Base-by-base conservation (phyloP, 2,797 vertebrate genomes). In the Synaphobranchus kaupii region DNA sequence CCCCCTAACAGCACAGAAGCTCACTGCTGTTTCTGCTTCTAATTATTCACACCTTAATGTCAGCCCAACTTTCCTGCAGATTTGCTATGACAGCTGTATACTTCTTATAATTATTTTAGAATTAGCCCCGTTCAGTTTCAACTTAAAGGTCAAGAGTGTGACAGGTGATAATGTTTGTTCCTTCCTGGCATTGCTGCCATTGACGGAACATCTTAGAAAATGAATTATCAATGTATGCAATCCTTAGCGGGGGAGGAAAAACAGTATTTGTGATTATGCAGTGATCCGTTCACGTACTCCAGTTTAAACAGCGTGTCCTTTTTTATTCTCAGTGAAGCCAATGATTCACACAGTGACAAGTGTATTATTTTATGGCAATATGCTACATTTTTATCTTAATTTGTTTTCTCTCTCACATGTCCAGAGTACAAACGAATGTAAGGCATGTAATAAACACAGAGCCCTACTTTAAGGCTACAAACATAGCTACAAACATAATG, bases 41-140 rank as follows among this genome's bases (percentile, higher is more conserved):
- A 80, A 80, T 80, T 7, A 80, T 80, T 48, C 44, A 80, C 76
- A 80, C 44, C 47, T 48, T 48, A 80, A 80, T 47, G 76, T 80
- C 76, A 48, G 6, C 17, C 25, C 22, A 48, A 48, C 47, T 80
- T 50, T 25, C 76, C 44, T 44, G 48, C 44, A 80, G 1, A 50
- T 80, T 7, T 48, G 48, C 20, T 50, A 20, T 48, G 76, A n/a
- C 76, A 80, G 20, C 76, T 48, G 44, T 4, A 48, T 25, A 48
- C 76, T 47, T 78, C 2, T 78, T 39, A 15, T 80, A 80, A 80
- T 80, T 9, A 50, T 80, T n/a, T 48, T 48, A 20, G 22, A 80
- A 80, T 48, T 48, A 80, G 44, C 76, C n/a, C 20, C 25, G 48
- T 80, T 80, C 25, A 80, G 44, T 48, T 80, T 48, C 39, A 78